A percentile compares a stretch with the other conserved stretches of the same genome.
These are phyloP conservation scores for Mylabris phalerata DNA, from an alignment of 1,140 invertebrate species.

Conservation along the genomic window DNA sequence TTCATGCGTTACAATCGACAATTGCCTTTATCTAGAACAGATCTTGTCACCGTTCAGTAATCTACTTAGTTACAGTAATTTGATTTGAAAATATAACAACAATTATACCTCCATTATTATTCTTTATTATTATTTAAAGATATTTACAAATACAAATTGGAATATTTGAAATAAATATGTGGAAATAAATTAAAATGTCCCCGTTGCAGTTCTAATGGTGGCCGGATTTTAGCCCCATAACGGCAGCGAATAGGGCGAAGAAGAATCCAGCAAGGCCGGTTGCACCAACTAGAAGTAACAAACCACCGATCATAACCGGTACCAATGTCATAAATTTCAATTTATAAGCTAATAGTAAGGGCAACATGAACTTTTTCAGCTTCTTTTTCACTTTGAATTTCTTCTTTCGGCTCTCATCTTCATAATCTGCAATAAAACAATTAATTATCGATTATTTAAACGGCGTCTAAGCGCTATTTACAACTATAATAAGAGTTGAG, in stretches of 20 bases:
- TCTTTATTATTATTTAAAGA: too few species aligned
- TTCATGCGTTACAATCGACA: too few species aligned
- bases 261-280: conserved; percentile 77
- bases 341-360: conserved; percentile 71
- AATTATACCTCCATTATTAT: too few species aligned
- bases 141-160: too few species aligned
- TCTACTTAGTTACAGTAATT: too few species aligned
- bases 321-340: conserved; percentile 73
- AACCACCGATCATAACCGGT: conserved; percentile 64
- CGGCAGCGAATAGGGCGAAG: conserved; percentile 69
- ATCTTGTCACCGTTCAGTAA: too few species aligned
- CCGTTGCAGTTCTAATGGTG: conserved; percentile 13
- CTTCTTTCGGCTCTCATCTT: conserved; percentile 25
- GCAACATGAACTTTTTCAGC: conserved; percentile 62
- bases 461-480: too few species aligned
- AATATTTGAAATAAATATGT: too few species aligned
- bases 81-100: too few species aligned
- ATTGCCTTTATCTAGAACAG: too few species aligned
- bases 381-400: conserved; percentile 50
- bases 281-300: conserved; percentile 64
- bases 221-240: conserved; percentile 43
- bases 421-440: conserved; percentile 17
- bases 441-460: too few species aligned
- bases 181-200: background rate
- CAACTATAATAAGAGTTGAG: too few species aligned